A percentile compares a stretch with the other conserved stretches of the same genome.
Conservation (phyloP, 2,113 vertebrate species). For the Pelecanus crispus region DNA sequence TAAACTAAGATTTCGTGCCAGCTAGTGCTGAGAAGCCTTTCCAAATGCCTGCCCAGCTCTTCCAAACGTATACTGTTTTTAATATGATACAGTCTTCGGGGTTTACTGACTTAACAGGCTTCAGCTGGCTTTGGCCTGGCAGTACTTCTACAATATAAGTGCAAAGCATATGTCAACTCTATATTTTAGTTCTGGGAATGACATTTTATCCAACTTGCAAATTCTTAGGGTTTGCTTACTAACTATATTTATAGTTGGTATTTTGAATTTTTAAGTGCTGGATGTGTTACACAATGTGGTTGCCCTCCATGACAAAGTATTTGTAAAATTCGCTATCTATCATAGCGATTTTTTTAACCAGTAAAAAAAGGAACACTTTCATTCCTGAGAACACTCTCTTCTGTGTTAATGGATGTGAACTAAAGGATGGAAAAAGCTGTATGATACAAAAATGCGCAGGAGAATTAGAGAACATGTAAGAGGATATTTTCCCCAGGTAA, state of each 20-base stretch:
- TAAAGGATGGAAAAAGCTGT: not conserved
- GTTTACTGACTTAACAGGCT: not conserved
- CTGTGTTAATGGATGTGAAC: not conserved
- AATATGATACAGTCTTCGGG: not conserved
- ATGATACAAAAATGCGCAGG: not conserved
- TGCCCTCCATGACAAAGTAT: not conserved
- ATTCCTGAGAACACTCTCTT: not conserved
- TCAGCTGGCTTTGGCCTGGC: not conserved
- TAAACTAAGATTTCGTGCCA: not conserved
- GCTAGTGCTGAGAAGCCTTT: not conserved
- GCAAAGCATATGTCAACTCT: not conserved
- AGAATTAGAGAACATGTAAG: not conserved
- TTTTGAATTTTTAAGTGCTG: not conserved
- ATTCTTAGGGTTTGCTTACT: not conserved
- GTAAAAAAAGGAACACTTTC: not conserved
- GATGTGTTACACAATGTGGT: not conserved
- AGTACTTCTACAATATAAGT: not conserved
- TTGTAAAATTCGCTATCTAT: not conserved
- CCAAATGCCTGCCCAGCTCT: not conserved
- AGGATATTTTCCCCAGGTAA: not conserved
- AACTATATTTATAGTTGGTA: not conserved
- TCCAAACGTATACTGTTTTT: not conserved
- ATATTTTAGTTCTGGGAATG: not conserved
- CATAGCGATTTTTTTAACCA: not conserved
- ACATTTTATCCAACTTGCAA: not conserved